phyloP scores from a whole-genome alignment of 2,888 invertebrate species.

The Margaritifera margaritifera region DNA sequence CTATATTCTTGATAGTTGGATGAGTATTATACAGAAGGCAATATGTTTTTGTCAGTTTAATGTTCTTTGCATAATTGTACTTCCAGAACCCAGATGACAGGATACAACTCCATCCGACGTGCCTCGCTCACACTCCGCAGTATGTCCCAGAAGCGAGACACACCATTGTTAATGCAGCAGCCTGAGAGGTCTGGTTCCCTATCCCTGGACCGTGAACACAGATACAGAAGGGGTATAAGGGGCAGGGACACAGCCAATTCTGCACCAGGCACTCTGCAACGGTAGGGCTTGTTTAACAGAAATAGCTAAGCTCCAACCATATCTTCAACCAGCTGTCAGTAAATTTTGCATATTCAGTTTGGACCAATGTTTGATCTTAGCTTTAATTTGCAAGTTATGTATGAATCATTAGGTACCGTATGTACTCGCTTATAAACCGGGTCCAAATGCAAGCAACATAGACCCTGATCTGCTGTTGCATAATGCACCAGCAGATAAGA shows the following conservation, averaged over 20 bases:
- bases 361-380: too few relatives aligned
- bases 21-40: too few relatives aligned
- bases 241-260: slow-evolving; percentile 48
- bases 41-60: too few relatives aligned
- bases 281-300: slow-evolving; percentile 30
- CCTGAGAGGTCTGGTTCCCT: slow-evolving; percentile 44
- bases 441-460: too few relatives aligned
- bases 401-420: too few relatives aligned
- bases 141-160: slow-evolving; percentile 58
- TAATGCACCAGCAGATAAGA: too few relatives aligned
- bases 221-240: slow-evolving; percentile 34
- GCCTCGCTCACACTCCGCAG: slow-evolving; percentile 57
- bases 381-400: too few relatives aligned
- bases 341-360: too few relatives aligned
- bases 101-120: slow-evolving; percentile 57
- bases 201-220: slow-evolving; percentile 46
- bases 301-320: background rate
- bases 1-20: too few relatives aligned
- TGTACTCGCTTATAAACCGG: too few relatives aligned
- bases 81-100: slow-evolving; percentile 43
- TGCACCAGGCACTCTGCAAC: slow-evolving; percentile 60
- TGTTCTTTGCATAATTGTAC: background rate
- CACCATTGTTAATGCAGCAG: slow-evolving; percentile 43
- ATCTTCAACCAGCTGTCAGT: background rate
- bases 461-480: too few relatives aligned